These are phyloP conservation scores for Patella caerulea DNA, from an alignment of 2,888 invertebrate genomes.

Conservation along the genomic window DNA sequence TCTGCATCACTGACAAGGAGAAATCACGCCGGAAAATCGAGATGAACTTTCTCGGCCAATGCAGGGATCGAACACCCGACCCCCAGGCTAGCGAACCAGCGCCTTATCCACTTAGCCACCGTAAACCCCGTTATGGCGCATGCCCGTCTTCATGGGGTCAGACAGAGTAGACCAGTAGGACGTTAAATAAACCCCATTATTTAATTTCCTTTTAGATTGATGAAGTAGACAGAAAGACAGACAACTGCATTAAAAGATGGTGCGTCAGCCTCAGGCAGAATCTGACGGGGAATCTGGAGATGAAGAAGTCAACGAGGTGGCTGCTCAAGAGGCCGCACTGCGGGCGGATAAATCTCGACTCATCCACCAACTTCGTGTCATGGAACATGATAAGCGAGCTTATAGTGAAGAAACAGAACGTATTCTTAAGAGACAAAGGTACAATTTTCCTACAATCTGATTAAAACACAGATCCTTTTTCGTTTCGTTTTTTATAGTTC, in stretches of 20 bases:
- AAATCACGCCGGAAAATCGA: too few species aligned
- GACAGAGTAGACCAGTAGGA: too few species aligned
- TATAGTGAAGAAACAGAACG: slow-evolving; percentile 80
- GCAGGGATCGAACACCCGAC: too few species aligned
- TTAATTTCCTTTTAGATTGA: neutral
- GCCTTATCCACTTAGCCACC: too few species aligned
- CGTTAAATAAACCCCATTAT: too few species aligned
- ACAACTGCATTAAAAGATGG: neutral
- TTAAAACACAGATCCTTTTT: neutral
- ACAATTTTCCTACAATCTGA: slow-evolving; percentile 24
- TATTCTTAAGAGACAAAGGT: slow-evolving; percentile 73
- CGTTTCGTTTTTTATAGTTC: neutral
- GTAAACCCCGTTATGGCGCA: too few species aligned
- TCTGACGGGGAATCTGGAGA: neutral
- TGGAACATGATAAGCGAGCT: slow-evolving; percentile 82
- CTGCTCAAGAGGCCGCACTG: slow-evolving; percentile 69
- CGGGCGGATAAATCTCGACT: slow-evolving; percentile 83
- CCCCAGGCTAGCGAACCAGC: too few species aligned
- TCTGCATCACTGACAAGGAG: too few species aligned
- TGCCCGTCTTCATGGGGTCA: too few species aligned
- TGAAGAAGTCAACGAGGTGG: slow-evolving; percentile 35
- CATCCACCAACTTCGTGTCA: slow-evolving; percentile 84
- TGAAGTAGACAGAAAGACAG: neutral
- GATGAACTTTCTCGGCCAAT: too few species aligned
- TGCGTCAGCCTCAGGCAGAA: neutral